Conservation (phyloP, 2,113 vertebrate genomes). For the Urocolius indicus region DNA sequence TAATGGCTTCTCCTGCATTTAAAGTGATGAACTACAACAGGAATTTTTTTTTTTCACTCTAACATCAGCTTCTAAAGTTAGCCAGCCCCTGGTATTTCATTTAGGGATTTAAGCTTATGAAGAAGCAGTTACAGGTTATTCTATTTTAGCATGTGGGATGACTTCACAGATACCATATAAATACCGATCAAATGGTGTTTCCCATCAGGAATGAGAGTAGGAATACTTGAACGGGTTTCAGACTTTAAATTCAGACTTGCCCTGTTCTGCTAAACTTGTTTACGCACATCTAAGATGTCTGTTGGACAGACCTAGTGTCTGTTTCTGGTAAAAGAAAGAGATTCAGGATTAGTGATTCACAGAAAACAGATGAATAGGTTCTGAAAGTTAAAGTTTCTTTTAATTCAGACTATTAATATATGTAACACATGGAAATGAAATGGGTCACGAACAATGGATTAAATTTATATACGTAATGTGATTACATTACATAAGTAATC, state of each 20-base stretch:
- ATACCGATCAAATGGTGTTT: neutral
- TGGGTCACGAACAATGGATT: neutral
- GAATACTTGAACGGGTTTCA: neutral
- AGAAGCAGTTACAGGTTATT: neutral
- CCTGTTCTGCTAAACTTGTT: neutral
- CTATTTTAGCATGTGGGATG: neutral
- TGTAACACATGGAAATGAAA: neutral
- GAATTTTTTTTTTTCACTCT: neutral
- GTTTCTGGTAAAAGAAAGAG: neutral
- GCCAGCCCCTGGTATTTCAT: neutral
- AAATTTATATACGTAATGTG: neutral
- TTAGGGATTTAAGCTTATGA: neutral
- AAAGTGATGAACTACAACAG: neutral
- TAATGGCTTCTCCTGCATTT: neutral
- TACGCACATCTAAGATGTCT: slow-evolving; percentile 7
- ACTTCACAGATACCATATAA: neutral
- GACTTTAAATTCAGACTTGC: neutral
- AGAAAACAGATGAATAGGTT: neutral
- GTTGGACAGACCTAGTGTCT: neutral
- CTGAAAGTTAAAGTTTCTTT: neutral
- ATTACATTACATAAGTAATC: neutral
- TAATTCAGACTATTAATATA: neutral
- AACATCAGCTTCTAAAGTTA: neutral
- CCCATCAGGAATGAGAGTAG: neutral
- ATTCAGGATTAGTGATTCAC: slow-evolving; percentile 8